Conservation (phyloP, 1,140 invertebrate species). For the Megalonaias nervosa region DNA sequence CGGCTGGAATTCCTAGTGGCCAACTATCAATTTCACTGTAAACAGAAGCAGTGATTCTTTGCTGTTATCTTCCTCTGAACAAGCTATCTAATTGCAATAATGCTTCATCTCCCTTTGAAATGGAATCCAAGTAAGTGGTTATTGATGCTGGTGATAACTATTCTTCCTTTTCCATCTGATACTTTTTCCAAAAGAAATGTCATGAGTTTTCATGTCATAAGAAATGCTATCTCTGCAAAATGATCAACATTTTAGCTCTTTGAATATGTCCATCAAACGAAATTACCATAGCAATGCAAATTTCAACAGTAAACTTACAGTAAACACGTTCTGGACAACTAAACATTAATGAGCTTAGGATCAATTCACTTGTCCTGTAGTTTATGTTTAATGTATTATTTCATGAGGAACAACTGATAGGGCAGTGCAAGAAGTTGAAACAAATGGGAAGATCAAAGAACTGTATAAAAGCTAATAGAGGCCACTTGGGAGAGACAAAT, state of each 20-base stretch:
- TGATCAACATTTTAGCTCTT: too few species aligned
- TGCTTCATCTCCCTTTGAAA: conserved; percentile 9
- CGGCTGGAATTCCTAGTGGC: conserved; percentile 18
- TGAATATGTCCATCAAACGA: too few species aligned
- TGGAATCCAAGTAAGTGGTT: conserved; percentile 21
- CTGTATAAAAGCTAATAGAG: conserved; percentile 27
- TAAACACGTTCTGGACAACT: background rate
- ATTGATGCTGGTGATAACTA: conserved; percentile 32
- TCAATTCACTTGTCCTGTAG: background rate
- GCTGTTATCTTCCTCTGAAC: conserved; percentile 20
- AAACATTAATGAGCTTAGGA: background rate
- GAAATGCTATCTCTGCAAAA: too few species aligned
- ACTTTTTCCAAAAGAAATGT: too few species aligned
- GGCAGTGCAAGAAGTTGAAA: conserved; percentile 22
- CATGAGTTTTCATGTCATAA: too few species aligned
- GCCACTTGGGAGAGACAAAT: conserved; percentile 23
- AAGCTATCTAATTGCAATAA: background rate
- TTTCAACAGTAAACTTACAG: too few species aligned
- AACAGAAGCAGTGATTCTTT: conserved; percentile 27
- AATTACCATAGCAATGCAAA: too few species aligned
- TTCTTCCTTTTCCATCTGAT: too few species aligned
- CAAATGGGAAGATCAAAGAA: conserved; percentile 14
- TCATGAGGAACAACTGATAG: conserved; percentile 17
- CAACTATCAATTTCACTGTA: conserved; percentile 24
- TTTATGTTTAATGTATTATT: background rate